Percentiles rank a stretch among this genome's conserved stretches.
These are phyloP conservation scores for Lysandra coridon DNA, from an alignment of 2,888 invertebrate species.

Conservation along the genomic window DNA sequence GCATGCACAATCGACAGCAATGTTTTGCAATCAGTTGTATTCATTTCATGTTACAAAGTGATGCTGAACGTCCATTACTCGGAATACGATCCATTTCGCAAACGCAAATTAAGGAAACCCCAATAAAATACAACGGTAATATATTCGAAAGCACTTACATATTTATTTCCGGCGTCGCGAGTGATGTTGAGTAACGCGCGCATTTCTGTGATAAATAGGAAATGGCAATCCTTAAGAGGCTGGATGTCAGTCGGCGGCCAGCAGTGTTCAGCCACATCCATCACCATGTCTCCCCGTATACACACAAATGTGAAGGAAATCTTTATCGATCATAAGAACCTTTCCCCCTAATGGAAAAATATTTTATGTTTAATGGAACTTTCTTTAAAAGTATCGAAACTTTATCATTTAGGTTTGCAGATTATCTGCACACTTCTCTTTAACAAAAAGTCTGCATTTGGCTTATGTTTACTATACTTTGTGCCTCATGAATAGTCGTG, in stretches of 20 bases:
- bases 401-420: not conserved
- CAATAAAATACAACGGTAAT: constrained; percentile 25
- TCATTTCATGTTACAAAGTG: not conserved
- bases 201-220: constrained; percentile 36
- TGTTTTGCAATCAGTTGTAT: not conserved
- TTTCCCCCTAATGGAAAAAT: not conserved
- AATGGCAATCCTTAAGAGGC: constrained; percentile 33
- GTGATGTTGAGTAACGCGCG: constrained; percentile 29
- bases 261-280: constrained; percentile 36
- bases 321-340: constrained; percentile 3
- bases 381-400: not conserved
- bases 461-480: not conserved
- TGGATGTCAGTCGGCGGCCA: constrained; percentile 34
- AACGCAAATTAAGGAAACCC: constrained; percentile 6
- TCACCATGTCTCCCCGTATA: constrained; percentile 30
- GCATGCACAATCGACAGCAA: not conserved
- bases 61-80: not conserved
- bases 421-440: not conserved
- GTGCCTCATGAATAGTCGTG: not conserved
- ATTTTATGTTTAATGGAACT: not conserved
- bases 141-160: constrained; percentile 29
- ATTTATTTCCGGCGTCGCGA: constrained; percentile 21
- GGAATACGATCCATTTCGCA: not conserved
- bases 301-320: constrained; percentile 1
- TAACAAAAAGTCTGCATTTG: not conserved